phyloP scores from a whole-genome alignment of 2,888 invertebrate species.

The Lasius platythorax region DNA sequence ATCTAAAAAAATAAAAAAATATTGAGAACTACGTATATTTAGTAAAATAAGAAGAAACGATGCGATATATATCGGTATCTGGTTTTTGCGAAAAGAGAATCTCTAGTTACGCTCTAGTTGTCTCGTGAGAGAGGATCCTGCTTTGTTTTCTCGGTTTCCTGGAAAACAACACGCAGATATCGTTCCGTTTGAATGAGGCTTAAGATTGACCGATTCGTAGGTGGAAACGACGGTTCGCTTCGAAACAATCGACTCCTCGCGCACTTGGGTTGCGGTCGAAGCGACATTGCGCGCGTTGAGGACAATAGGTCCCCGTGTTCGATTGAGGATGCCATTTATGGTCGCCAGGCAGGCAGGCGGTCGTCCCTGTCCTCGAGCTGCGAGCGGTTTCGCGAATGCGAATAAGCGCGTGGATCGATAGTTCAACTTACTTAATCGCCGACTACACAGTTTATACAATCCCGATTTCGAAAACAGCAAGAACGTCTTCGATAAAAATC shows the following conservation, averaged over 20 bases:
- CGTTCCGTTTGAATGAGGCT: conserved; percentile 16
- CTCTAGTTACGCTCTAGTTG: background rate
- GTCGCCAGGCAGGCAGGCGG: conserved; percentile 36
- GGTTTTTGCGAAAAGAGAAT: background rate
- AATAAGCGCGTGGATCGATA: conserved; percentile 21
- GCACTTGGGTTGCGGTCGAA: conserved; percentile 54
- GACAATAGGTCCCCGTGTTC: conserved; percentile 66
- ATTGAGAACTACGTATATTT: background rate
- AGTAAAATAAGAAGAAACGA: background rate
- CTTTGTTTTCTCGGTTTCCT: background rate
- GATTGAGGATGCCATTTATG: conserved; percentile 72
- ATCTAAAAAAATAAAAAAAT: background rate
- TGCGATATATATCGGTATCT: background rate
- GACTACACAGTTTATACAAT: background rate
- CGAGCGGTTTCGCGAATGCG: conserved; percentile 55
- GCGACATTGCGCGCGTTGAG: conserved; percentile 7
- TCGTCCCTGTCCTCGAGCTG: conserved; percentile 62
- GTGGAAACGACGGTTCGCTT: conserved; percentile 49
- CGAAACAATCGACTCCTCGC: conserved; percentile 66
- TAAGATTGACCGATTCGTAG: conserved; percentile 61
- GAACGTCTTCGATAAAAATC: background rate
- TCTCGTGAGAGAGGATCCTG: background rate
- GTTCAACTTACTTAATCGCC: conserved; percentile 4
- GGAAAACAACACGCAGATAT: background rate
- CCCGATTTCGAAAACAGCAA: conserved; percentile 6